Conservation (phyloP, 2,113 vertebrate species). For the Pygoscelis antarcticus region DNA sequence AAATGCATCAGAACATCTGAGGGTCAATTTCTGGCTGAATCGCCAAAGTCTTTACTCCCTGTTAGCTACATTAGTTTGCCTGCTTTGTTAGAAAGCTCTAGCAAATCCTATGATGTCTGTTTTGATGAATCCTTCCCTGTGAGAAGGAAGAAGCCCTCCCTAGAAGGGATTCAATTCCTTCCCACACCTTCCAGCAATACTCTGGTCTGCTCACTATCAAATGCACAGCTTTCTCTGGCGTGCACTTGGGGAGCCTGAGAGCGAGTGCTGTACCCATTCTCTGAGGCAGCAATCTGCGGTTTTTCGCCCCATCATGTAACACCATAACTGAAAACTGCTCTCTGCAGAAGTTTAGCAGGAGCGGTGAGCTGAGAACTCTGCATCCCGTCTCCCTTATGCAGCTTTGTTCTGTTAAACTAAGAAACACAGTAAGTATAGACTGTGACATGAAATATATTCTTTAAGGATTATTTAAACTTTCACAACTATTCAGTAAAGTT, state of each 20-base stretch:
- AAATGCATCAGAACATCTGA: not conserved
- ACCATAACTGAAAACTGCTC: not conserved
- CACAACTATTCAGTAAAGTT: not conserved
- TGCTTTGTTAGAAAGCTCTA: not conserved
- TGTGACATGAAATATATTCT: not conserved
- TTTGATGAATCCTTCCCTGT: not conserved
- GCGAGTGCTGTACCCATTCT: accelerated
- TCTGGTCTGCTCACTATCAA: not conserved
- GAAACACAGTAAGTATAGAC: not conserved
- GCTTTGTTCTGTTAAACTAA: not conserved
- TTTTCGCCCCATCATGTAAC: accelerated
- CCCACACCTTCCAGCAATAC: not conserved
- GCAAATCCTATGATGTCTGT: not conserved
- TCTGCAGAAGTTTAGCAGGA: not conserved
- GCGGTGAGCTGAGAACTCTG: not conserved
- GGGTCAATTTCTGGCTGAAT: not conserved
- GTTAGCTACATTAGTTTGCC: not conserved
- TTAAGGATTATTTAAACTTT: not conserved
- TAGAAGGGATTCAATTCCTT: not conserved
- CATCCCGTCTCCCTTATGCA: not conserved
- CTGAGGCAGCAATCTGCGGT: not conserved
- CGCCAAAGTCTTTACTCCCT: not conserved
- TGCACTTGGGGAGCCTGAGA: not conserved
- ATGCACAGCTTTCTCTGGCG: not conserved
- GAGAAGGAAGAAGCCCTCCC: not conserved